Evolutionary conservation across 2,797 vertebrate genomes (phyloP).

Genomic region (Sardinella longiceps): DNA sequence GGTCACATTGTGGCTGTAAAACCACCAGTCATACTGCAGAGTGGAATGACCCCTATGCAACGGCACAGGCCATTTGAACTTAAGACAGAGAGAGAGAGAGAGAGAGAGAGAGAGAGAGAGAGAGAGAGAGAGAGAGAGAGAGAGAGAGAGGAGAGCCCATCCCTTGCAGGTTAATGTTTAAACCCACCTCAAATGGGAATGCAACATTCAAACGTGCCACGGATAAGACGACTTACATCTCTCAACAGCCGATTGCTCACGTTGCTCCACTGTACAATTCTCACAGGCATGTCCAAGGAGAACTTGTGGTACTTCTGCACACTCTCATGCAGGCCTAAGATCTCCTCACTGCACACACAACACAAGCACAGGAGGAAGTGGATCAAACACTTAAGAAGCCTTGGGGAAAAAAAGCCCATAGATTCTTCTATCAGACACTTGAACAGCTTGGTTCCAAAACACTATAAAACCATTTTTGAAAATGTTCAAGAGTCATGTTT

Average conservation of each 20-base stretch:
- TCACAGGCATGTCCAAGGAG: constrained; percentile 57
- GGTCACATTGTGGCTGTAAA: not conserved
- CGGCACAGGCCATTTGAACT: not conserved
- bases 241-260: constrained; percentile 55
- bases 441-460: too few relatives aligned
- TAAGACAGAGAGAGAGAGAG: not conserved
- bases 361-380: not conserved
- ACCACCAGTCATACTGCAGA: not conserved
- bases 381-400: too few relatives aligned
- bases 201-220: constrained; percentile 23
- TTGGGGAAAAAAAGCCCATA: not conserved
- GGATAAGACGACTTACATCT: constrained; percentile 64
- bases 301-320: constrained; percentile 66
- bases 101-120: too few relatives aligned
- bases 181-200: not conserved
- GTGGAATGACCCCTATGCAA: not conserved
- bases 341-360: constrained; percentile 60
- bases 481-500: too few relatives aligned
- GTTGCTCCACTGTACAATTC: constrained; percentile 57
- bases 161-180: constrained; percentile 50
- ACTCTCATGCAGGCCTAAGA: constrained; percentile 66
- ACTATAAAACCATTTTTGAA: too few relatives aligned
- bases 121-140: too few relatives aligned
- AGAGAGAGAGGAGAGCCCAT: too few relatives aligned
- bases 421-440: not conserved